Evolutionary conservation across 2,888 invertebrate genomes (phyloP).

Genomic region (Ommatoiulus sabulosus): DNA sequence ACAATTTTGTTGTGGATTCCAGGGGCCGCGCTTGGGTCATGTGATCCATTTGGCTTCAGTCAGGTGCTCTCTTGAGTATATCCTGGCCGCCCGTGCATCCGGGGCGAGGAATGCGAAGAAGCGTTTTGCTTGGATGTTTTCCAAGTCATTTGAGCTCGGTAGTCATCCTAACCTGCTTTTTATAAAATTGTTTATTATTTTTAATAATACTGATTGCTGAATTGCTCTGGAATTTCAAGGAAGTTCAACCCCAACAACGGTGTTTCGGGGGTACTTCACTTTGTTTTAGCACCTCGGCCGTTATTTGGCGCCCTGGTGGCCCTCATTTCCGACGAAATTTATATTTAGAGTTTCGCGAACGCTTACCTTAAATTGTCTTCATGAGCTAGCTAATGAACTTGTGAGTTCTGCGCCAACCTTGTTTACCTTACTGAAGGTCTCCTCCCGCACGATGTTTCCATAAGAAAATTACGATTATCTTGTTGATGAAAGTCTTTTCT

Average conservation of each 20-base stretch:
- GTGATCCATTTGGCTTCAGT: background rate
- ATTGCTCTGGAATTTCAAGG: conserved; percentile 27
- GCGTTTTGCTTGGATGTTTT: background rate
- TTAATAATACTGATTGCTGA: background rate
- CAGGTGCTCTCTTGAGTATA: background rate
- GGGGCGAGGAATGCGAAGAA: background rate
- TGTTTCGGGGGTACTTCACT: background rate
- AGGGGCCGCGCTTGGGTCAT: background rate
- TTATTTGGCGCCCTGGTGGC: background rate
- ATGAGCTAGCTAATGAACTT: background rate
- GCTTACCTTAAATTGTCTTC: background rate
- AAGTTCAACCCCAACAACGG: background rate
- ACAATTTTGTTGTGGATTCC: background rate
- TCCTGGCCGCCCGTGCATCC: background rate
- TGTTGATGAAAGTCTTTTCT: too few species aligned
- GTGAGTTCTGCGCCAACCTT: background rate
- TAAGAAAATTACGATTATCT: too few species aligned
- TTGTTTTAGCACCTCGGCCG: background rate
- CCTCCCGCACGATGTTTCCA: background rate
- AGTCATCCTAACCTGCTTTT: background rate
- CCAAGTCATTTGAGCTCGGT: background rate
- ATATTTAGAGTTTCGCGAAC: background rate
- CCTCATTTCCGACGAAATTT: background rate
- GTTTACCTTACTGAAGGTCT: background rate
- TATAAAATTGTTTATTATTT: conserved; percentile 34